Evolutionary conservation across 2,888 invertebrate species (phyloP).

Genomic region (Rotaria socialis): DNA sequence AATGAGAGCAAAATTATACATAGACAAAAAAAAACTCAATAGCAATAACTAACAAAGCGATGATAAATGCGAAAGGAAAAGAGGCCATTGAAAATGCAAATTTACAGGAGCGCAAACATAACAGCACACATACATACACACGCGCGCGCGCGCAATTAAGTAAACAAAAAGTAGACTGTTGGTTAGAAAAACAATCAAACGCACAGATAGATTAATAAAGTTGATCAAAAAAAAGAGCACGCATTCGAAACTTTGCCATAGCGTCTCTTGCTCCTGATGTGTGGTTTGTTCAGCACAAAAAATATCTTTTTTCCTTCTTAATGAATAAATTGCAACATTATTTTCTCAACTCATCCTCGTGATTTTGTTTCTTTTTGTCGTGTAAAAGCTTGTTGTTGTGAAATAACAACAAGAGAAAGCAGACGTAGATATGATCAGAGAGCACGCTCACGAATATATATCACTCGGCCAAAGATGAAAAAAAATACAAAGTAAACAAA

Average conservation of each 20-base stretch:
- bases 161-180: background rate
- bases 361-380: background rate
- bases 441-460: background rate
- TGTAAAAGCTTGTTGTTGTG: background rate
- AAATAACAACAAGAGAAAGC: background rate
- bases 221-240: background rate
- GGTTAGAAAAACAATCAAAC: background rate
- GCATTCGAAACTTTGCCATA: background rate
- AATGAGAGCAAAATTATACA: background rate
- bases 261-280: background rate
- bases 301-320: background rate
- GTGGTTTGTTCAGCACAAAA: background rate
- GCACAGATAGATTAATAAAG: background rate
- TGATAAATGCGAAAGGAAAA: background rate
- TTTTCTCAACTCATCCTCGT: background rate
- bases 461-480: slow-evolving; percentile 31
- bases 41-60: slow-evolving; percentile 6
- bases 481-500: background rate
- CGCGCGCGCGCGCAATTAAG: background rate
- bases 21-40: background rate
- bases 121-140: background rate
- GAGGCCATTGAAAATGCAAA: background rate
- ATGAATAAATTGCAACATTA: background rate
- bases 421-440: background rate
- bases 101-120: background rate